A percentile compares a stretch with the other conserved stretches of the same genome.
Evolutionary conservation across 2,797 vertebrate species (phyloP).

Genomic region (Rhinella marina): DNA sequence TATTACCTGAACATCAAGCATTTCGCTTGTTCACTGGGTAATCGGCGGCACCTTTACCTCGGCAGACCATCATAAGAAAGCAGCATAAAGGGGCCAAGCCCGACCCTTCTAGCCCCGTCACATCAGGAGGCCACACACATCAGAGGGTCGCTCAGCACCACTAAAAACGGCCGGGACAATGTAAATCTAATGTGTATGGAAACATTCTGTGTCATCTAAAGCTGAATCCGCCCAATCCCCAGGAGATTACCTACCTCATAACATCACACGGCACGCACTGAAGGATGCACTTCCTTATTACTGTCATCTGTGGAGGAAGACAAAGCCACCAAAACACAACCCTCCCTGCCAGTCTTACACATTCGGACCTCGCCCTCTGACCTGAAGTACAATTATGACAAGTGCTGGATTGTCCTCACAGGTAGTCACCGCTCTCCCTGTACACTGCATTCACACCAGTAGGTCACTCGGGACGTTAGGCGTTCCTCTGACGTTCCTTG

Average conservation of each 20-base stretch:
- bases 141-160: too few relatives aligned
- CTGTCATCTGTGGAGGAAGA: background rate
- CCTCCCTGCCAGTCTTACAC: background rate
- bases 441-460: too few relatives aligned
- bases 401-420: background rate
- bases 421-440: background rate
- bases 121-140: too few relatives aligned
- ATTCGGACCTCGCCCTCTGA: background rate
- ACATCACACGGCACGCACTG: background rate
- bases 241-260: too few relatives aligned
- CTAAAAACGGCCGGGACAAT: too few relatives aligned
- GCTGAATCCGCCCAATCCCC: background rate
- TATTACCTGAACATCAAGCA: too few relatives aligned
- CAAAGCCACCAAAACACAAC: background rate
- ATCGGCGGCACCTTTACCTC: too few relatives aligned
- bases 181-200: too few relatives aligned
- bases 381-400: background rate
- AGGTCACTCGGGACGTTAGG: background rate
- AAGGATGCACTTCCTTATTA: background rate
- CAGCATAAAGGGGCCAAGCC: too few relatives aligned
- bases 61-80: too few relatives aligned
- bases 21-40: too few relatives aligned
- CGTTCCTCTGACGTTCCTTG: background rate
- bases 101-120: too few relatives aligned
- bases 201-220: background rate